A percentile compares a stretch with the other conserved stretches of the same genome.
These are phyloP conservation scores for Hycleus phaleratus DNA, from an alignment of 1,140 invertebrate species.

Conservation along the genomic window DNA sequence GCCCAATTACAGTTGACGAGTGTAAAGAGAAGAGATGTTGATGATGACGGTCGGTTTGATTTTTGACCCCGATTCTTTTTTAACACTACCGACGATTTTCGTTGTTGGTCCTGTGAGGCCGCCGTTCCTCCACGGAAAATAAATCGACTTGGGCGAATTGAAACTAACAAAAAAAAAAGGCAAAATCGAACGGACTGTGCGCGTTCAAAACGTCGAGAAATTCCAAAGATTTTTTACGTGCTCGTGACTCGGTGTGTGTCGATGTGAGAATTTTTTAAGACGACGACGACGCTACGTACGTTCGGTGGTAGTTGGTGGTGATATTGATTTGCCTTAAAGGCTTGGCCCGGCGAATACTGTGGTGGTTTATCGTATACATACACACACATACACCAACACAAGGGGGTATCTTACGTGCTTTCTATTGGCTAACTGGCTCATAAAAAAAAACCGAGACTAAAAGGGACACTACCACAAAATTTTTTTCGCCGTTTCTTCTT, in stretches of 20 bases:
- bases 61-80: constrained; percentile 38
- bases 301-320: neutral
- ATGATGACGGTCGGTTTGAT: constrained; percentile 21
- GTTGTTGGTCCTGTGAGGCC: too few relatives aligned
- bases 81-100: too few relatives aligned
- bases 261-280: constrained; percentile 36
- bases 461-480: constrained; percentile 27
- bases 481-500: constrained; percentile 24
- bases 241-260: too few relatives aligned
- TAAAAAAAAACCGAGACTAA: constrained; percentile 31
- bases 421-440: constrained; percentile 41
- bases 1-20: constrained; percentile 25
- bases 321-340: constrained; percentile 42
- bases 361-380: too few relatives aligned
- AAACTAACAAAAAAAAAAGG: too few relatives aligned
- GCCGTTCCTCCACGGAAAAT: too few relatives aligned
- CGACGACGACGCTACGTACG: constrained; percentile 7
- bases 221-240: constrained; percentile 33
- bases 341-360: constrained; percentile 39
- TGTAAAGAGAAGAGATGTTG: too few relatives aligned
- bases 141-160: too few relatives aligned
- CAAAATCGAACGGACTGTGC: too few relatives aligned
- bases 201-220: constrained; percentile 23
- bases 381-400: too few relatives aligned
- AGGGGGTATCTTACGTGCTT: constrained; percentile 38